Base-by-base conservation (phyloP, 2,888 invertebrate genomes). In the Chaetoderma sp. region DNA sequence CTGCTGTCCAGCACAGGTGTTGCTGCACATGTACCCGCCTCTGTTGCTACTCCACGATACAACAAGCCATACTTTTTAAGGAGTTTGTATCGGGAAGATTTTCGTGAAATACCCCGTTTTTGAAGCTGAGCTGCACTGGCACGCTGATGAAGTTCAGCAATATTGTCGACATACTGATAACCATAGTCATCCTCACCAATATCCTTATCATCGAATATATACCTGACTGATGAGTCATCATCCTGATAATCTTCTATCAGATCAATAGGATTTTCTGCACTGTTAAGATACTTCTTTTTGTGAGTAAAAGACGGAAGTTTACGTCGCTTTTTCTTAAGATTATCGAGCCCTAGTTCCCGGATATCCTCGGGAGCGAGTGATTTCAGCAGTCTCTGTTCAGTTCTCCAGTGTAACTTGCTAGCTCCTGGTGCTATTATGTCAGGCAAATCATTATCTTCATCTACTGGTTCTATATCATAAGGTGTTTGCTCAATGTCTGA, bases 281-380 rank as follows among this genome's bases (percentile, higher is more conserved):
- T 30, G 49, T 23, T 25, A n/a, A n/a, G n/a, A 27, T 6, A 32
- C 45, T 23, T 57, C 65, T 70, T 76, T 58, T 63, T 66, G 44
- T 65, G 70, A 13, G 75, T 70, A 47, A 71, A 73, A 13, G 70
- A 65, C 39, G 70, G 50, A 28, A 75, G 75, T 30, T 76, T 70
- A 33, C 76, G 64, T 27, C 71, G 58, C n/a, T n/a, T n/a, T 63
- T 78, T 80, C 70, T 75, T 77, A 55, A 76, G 76, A 18, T 77
- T 50, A 32, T 75, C 70, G 3, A 79, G 68, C 6, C 79, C 78
- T 61, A 77, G 69, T 18, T 76, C 73, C 50, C 68, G 76, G 10
- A 77, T 69, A 49, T 79, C 75, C 13, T 74, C 73, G 21, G 77
- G 72, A n/a, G 73, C 64, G 16, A 78, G 52, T 50, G 74, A 74